Evolutionary conservation across 1,140 invertebrate genomes (phyloP).

Genomic region (Calliphora vicina): DNA sequence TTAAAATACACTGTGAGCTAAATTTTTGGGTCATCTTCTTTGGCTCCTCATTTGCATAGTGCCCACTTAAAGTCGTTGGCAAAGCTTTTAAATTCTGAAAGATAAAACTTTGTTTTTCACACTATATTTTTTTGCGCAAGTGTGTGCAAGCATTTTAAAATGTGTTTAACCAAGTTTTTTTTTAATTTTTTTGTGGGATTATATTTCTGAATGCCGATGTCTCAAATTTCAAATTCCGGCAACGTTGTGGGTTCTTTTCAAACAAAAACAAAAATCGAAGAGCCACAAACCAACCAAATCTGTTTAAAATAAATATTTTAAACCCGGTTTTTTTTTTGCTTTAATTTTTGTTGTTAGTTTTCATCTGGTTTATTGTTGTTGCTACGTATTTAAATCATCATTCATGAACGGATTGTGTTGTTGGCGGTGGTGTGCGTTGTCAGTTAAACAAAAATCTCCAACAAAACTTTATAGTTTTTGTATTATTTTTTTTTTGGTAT

Average conservation of each 20-base stretch:
- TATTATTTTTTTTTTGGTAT: too few species aligned
- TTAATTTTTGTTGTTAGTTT: not conserved
- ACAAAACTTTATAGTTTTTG: too few species aligned
- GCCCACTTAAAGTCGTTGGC: too few species aligned
- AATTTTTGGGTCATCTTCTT: too few species aligned
- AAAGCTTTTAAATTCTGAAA: too few species aligned
- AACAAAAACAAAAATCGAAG: not conserved
- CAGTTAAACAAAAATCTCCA: too few species aligned
- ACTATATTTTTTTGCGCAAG: not conserved
- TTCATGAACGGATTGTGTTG: not conserved
- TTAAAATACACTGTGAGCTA: too few species aligned
- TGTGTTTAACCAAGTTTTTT: not conserved
- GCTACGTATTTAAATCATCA: not conserved
- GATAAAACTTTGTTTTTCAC: too few species aligned
- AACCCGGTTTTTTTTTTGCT: not conserved
- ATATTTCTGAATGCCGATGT: not conserved
- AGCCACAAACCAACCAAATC: not conserved
- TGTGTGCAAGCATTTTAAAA: not conserved
- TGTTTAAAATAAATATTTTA: not conserved
- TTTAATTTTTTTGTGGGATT: not conserved
- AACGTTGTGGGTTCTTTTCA: slow-evolving; percentile 20
- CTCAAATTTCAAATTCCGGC: slow-evolving; percentile 25
- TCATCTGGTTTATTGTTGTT: not conserved
- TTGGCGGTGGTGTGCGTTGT: too few species aligned
- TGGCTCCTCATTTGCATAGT: too few species aligned